phyloP scores from a whole-genome alignment of 1,140 invertebrate genomes.

The Magallana angulata region DNA sequence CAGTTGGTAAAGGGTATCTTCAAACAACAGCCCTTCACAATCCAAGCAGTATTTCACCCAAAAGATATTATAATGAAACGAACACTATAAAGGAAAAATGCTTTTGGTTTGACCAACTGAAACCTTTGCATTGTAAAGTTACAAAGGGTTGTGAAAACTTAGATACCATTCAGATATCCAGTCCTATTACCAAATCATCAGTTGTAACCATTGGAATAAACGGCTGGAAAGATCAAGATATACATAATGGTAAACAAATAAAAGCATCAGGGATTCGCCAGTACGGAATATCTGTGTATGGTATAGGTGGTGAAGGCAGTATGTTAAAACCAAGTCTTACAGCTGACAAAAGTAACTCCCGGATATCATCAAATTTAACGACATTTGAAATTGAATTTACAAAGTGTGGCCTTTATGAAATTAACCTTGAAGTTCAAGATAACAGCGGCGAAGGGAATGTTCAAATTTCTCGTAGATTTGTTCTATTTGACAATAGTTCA shows the following conservation, averaged over 20 bases:
- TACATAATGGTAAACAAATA: neutral
- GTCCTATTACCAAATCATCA: neutral
- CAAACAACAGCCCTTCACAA: neutral
- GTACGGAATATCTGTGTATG: constrained; percentile 35
- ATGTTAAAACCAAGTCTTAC: neutral
- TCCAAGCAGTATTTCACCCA: neutral
- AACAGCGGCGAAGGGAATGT: constrained; percentile 56
- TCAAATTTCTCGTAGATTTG: constrained; percentile 55
- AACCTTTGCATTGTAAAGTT: constrained; percentile 43
- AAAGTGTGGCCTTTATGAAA: constrained; percentile 46
- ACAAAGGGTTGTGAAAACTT: neutral
- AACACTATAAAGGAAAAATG: neutral
- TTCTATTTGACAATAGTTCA: constrained; percentile 61
- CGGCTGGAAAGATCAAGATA: constrained; percentile 43
- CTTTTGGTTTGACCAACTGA: constrained; percentile 32
- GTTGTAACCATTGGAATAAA: neutral
- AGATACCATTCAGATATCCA: neutral
- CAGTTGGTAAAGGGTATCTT: neutral
- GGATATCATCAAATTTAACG: neutral
- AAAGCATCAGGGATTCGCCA: constrained; percentile 45
- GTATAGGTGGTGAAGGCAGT: neutral
- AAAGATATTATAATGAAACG: neutral
- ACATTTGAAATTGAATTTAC: constrained; percentile 14
- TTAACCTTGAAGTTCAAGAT: constrained; percentile 62
- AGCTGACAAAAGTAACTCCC: neutral